phyloP scores from a whole-genome alignment of 2,113 vertebrate species.

The Odocoileus virginianus region DNA sequence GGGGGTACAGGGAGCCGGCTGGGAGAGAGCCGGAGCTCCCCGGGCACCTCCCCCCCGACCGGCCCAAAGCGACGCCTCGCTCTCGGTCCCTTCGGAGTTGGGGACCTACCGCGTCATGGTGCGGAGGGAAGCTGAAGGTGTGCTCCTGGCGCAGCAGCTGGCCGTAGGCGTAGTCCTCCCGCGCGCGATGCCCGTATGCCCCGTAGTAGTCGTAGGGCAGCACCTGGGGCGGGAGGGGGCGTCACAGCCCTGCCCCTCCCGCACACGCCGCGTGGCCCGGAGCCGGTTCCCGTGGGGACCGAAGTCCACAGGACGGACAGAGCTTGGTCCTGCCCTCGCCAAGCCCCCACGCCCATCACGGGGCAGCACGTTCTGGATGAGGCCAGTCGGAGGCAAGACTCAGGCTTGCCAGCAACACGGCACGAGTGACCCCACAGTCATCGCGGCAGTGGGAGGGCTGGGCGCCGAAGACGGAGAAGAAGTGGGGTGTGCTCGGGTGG shows the following conservation, averaged over 20 bases:
- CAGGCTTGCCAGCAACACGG: accelerated
- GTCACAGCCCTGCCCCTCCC: accelerated
- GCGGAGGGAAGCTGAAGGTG: constrained; percentile 94
- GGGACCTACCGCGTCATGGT: constrained; percentile 85
- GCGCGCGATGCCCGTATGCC: constrained; percentile 80
- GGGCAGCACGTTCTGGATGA: accelerated
- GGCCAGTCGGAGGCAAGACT: accelerated
- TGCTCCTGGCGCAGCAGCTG: constrained; percentile 88
- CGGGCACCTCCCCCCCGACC: background rate
- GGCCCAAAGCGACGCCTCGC: accelerated
- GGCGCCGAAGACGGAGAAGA: no score
- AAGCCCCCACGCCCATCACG: accelerated
- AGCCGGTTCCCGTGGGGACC: accelerated
- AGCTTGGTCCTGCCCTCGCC: background rate
- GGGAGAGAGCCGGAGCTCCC: background rate
- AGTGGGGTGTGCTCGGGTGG: accelerated
- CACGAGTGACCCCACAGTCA: accelerated
- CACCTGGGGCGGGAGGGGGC: constrained; percentile 74
- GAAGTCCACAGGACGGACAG: background rate
- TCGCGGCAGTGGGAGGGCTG: accelerated
- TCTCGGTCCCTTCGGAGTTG: accelerated
- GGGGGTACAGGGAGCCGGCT: background rate
- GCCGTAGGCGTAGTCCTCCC: constrained; percentile 84
- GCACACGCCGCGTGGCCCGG: accelerated
- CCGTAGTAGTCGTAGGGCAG: constrained; percentile 93